Evolutionary conservation across 2,888 invertebrate genomes (phyloP).

Genomic region (Callimorpha dominula): DNA sequence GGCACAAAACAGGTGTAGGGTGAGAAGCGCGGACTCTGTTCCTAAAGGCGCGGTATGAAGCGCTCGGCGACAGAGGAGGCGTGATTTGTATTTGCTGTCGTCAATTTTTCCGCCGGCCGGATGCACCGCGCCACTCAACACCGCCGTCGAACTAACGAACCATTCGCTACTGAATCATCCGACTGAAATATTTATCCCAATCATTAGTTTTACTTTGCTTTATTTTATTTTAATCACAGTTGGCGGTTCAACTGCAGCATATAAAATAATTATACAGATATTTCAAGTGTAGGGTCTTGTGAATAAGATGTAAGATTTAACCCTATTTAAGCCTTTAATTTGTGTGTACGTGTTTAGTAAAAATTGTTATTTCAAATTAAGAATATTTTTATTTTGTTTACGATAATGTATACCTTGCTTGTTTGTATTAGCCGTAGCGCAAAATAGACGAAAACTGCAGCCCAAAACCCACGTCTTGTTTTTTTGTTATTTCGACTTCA

Average conservation of each 20-base stretch:
- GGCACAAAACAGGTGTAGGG: constrained; percentile 11
- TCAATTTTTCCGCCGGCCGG: constrained; percentile 75
- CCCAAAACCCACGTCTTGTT: too few relatives aligned
- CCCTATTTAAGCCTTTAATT: neutral
- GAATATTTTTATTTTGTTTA: too few relatives aligned
- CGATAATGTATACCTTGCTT: too few relatives aligned
- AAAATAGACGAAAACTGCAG: too few relatives aligned
- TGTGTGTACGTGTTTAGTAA: too few relatives aligned
- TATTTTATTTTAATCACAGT: constrained; percentile 52
- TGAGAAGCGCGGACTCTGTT: neutral
- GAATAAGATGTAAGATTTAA: neutral
- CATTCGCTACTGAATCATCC: constrained; percentile 70
- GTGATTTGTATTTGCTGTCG: constrained; percentile 80
- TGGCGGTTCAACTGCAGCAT: constrained; percentile 10
- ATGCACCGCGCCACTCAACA: constrained; percentile 69
- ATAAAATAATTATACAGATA: neutral
- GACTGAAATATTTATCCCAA: constrained; percentile 74
- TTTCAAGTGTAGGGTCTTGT: neutral
- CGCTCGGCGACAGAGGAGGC: constrained; percentile 55
- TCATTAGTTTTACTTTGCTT: constrained; percentile 66
- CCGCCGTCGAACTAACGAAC: constrained; percentile 79
- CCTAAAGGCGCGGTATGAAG: constrained; percentile 11
- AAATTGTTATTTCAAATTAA: too few relatives aligned
- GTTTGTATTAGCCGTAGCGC: too few relatives aligned
- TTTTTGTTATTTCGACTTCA: neutral